phyloP scores from a whole-genome alignment of 2,888 invertebrate species.

The Polydrusus pterygomalis region DNA sequence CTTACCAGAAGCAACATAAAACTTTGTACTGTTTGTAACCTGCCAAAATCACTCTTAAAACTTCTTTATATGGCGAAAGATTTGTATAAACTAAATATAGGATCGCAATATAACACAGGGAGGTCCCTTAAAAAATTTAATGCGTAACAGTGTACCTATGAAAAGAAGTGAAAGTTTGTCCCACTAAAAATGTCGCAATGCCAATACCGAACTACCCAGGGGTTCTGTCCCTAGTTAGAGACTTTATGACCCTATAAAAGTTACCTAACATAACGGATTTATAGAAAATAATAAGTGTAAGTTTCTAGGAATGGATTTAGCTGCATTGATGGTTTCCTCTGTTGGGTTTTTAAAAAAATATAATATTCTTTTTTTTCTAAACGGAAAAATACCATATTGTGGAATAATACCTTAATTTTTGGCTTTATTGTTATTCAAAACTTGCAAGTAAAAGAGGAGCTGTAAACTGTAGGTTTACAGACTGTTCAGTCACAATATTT shows the following conservation, averaged over 20 bases:
- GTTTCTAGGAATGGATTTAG: conserved; percentile 28
- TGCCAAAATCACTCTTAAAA: too few species aligned
- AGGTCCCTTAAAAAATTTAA: background rate
- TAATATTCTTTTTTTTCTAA: conserved; percentile 25
- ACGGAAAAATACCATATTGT: too few species aligned
- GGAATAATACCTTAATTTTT: too few species aligned
- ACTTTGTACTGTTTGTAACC: too few species aligned
- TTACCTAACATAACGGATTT: conserved; percentile 35
- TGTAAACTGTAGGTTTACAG: too few species aligned
- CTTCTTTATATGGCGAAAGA: background rate
- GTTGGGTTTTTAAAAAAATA: conserved; percentile 23
- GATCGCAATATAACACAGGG: background rate
- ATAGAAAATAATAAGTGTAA: background rate
- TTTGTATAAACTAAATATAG: background rate
- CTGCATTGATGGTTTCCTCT: background rate
- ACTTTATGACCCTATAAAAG: conserved; percentile 44
- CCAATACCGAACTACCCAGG: conserved; percentile 20
- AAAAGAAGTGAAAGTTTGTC: conserved; percentile 43
- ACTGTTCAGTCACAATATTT: too few species aligned
- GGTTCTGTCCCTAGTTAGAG: conserved; percentile 39
- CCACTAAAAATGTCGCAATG: background rate
- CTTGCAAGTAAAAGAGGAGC: too few species aligned
- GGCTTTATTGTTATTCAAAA: too few species aligned
- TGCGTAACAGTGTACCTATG: background rate
- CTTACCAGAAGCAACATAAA: too few species aligned